These are phyloP conservation scores for Clavelina lepadiformis DNA, from an alignment of 23 tunicate genomes.

Conservation along the genomic window DNA sequence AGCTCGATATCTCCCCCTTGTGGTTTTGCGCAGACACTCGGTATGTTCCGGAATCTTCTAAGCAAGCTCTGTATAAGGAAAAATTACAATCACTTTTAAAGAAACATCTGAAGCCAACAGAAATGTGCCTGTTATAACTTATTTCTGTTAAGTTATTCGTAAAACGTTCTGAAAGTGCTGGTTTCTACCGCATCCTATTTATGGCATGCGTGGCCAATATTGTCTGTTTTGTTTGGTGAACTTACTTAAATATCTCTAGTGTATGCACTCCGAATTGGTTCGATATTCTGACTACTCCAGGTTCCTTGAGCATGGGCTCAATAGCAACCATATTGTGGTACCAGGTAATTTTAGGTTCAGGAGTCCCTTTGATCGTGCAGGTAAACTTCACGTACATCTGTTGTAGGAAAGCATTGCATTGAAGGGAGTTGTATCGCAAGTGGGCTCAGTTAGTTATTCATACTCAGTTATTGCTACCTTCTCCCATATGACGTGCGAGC, in stretches of 20 bases:
- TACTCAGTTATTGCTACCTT: slow-evolving; percentile 38
- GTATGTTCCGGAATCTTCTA: slow-evolving; percentile 97
- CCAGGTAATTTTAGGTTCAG: slow-evolving; percentile 88
- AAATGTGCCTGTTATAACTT: no score
- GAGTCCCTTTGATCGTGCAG: slow-evolving; percentile 81
- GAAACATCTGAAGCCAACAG: no score
- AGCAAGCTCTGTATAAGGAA: slow-evolving; percentile 44
- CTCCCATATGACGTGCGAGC: slow-evolving; percentile 95
- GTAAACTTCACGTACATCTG: slow-evolving; percentile 99
- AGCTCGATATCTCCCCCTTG: slow-evolving; percentile 98
- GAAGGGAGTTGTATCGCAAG: no score
- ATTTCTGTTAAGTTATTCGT: no score
- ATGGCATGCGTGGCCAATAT: no score
- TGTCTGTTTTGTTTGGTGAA: neutral
- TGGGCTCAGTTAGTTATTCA: no score
- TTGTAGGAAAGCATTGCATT: neutral
- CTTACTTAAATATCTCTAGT: slow-evolving; percentile 82
- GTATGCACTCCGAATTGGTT: slow-evolving; percentile 88
- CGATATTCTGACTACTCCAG: slow-evolving; percentile 77
- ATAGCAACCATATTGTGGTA: slow-evolving; percentile 95
- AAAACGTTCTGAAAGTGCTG: no score
- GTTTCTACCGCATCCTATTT: no score
- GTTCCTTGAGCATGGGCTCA: slow-evolving; percentile 43
- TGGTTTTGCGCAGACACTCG: slow-evolving; percentile 91
- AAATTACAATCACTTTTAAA: no score